Conservation (phyloP, 2,888 invertebrate genomes). For the Molorchus minor region DNA sequence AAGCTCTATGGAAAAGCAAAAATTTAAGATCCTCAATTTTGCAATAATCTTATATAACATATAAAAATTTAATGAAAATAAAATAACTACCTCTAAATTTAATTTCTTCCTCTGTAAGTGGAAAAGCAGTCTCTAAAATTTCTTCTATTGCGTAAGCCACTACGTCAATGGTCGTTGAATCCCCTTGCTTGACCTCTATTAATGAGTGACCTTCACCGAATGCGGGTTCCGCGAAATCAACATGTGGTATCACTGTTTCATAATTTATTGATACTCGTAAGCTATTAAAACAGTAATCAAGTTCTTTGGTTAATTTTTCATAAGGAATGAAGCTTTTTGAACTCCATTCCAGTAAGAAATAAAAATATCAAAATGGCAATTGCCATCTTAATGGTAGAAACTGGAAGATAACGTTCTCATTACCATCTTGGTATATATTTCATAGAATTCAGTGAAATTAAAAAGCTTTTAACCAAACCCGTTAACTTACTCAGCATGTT, state of each 20-base stretch:
- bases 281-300: conserved; percentile 6
- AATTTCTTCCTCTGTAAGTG: neutral
- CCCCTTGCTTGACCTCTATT: neutral
- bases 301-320: too few relatives aligned
- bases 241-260: conserved; percentile 48
- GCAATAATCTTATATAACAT: too few relatives aligned
- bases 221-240: conserved; percentile 45
- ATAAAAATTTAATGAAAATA: too few relatives aligned
- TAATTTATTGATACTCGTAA: conserved; percentile 47
- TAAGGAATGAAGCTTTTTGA: too few relatives aligned
- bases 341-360: too few relatives aligned
- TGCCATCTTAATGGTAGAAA: too few relatives aligned
- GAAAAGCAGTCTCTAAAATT: conserved; percentile 10
- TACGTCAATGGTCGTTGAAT: neutral
- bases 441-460: neutral
- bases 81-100: conserved; percentile 2
- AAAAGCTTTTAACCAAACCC: neutral
- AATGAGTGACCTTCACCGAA: neutral
- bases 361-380: too few relatives aligned
- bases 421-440: too few relatives aligned
- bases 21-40: too few relatives aligned
- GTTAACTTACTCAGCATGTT: neutral
- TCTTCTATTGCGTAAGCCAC: conserved; percentile 4
- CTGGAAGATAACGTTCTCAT: too few relatives aligned
- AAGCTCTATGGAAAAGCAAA: too few relatives aligned